Percentiles rank a stretch among this genome's conserved stretches.
Evolutionary conservation across 2,113 vertebrate genomes (phyloP).

Genomic region (Junco hyemalis): DNA sequence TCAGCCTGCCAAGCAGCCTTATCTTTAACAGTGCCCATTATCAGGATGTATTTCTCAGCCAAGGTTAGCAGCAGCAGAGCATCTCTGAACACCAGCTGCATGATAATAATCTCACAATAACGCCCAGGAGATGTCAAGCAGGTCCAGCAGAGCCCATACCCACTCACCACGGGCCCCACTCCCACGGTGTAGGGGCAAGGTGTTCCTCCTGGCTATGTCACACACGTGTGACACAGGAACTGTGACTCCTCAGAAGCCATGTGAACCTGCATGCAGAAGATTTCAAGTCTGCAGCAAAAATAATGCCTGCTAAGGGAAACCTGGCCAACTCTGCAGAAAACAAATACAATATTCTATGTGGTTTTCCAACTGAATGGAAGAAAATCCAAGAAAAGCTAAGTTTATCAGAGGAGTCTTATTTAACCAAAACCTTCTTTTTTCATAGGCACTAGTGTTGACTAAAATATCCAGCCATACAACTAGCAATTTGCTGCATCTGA

Average conservation of each 20-base stretch:
- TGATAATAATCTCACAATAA: background rate
- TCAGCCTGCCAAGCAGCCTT: constrained; percentile 47
- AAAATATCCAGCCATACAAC: constrained; percentile 54
- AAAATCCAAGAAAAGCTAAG: constrained; percentile 36
- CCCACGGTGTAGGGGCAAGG: background rate
- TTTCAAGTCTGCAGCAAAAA: background rate
- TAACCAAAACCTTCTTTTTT: constrained; percentile 43
- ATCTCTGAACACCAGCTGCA: background rate
- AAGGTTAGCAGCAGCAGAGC: constrained; percentile 34
- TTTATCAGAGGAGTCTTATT: constrained; percentile 54
- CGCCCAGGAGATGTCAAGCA: accelerated
- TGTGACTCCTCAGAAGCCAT: background rate
- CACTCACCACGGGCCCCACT: accelerated
- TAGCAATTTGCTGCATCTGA: constrained; percentile 48
- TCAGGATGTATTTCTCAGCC: constrained; percentile 42
- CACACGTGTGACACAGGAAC: accelerated
- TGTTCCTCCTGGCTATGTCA: background rate
- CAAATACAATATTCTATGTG: background rate
- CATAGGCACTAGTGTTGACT: constrained; percentile 31
- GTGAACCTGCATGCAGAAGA: accelerated
- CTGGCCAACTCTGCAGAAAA: background rate
- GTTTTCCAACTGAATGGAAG: background rate
- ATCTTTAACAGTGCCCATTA: constrained; percentile 41
- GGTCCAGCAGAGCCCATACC: background rate
- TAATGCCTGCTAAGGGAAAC: background rate